Conservation (phyloP, 1,140 invertebrate genomes). For the Aphis craccivora region DNA sequence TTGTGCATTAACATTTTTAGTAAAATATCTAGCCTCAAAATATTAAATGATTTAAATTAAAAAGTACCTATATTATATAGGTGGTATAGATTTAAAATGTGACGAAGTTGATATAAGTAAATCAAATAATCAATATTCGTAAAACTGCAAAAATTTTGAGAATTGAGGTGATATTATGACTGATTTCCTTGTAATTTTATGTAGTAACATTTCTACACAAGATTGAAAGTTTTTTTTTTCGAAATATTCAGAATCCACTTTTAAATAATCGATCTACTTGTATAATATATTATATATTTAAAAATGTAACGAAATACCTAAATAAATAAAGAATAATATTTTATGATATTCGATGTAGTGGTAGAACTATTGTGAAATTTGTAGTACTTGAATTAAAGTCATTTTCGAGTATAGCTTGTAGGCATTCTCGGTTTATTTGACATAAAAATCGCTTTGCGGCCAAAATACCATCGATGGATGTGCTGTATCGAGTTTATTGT, state of each 20-base stretch:
- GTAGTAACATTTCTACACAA: no score
- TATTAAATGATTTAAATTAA: background rate
- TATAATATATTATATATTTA: background rate
- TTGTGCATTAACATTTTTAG: background rate
- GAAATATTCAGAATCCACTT: background rate
- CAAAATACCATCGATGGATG: background rate
- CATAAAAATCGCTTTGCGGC: background rate
- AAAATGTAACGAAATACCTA: background rate
- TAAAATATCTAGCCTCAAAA: background rate
- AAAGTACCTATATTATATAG: background rate
- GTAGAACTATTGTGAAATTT: background rate
- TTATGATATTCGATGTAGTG: background rate
- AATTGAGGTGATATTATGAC: no score
- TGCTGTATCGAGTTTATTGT: background rate
- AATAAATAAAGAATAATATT: background rate
- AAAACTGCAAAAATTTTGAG: no score
- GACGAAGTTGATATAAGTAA: no score
- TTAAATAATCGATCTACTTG: background rate
- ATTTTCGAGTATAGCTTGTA: background rate
- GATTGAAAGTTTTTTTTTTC: background rate
- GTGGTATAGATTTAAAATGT: no score
- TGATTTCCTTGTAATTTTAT: no score
- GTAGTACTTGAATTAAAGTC: background rate
- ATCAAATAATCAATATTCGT: no score
- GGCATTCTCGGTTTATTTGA: background rate